Conservation (phyloP, 2,888 invertebrate genomes). For the Empis livida region DNA sequence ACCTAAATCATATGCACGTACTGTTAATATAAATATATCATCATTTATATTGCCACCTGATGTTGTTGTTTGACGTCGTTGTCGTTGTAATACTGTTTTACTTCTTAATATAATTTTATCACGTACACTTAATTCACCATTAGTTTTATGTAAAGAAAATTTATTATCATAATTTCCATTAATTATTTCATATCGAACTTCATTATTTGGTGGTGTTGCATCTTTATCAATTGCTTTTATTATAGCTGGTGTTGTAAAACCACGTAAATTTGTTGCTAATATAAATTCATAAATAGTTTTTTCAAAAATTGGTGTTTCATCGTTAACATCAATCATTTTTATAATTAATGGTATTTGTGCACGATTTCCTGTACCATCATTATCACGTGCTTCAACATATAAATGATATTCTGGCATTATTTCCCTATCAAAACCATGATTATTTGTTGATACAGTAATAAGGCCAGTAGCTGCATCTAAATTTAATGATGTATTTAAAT, state of each 20-base stretch:
- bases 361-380: constrained; percentile 65
- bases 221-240: constrained; percentile 76
- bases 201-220: constrained; percentile 72
- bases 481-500: constrained; percentile 62
- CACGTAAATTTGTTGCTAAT: constrained; percentile 55
- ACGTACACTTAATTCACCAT: constrained; percentile 58
- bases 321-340: constrained; percentile 68
- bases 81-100: constrained; percentile 12
- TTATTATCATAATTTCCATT: constrained; percentile 63
- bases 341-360: constrained; percentile 60
- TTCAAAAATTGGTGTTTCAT: constrained; percentile 75
- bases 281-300: constrained; percentile 68
- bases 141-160: constrained; percentile 59
- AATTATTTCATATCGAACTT: constrained; percentile 70
- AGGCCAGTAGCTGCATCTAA: constrained; percentile 67
- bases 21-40: constrained; percentile 47
- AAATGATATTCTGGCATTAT: constrained; percentile 61
- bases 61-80: constrained; percentile 10
- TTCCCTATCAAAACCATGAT: constrained; percentile 72
- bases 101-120: constrained; percentile 32
- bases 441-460: constrained; percentile 64
- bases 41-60: constrained; percentile 28
- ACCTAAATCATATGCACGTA: constrained; percentile 74
- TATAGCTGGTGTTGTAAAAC: constrained; percentile 64
- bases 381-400: constrained; percentile 77